phyloP scores from a whole-genome alignment of 2,888 invertebrate genomes.

The Scrobipalpa costella region DNA sequence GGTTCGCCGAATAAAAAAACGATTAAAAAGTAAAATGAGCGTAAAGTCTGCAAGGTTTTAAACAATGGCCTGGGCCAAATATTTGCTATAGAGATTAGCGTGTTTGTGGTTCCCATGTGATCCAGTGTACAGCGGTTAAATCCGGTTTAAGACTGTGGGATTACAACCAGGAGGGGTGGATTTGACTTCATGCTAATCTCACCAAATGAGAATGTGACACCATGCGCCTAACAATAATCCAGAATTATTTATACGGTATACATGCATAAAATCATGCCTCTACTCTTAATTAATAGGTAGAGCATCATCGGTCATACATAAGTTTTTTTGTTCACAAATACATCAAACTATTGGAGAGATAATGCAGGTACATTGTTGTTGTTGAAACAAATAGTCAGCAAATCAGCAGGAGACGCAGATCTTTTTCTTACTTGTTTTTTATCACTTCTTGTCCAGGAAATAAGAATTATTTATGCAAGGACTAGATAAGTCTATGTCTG shows the following conservation, averaged over 20 bases:
- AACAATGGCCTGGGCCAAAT: conserved; percentile 61
- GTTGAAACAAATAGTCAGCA: too few species aligned
- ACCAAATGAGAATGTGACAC: conserved; percentile 14
- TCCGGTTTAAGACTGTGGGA: conserved; percentile 26
- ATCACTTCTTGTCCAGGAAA: too few species aligned
- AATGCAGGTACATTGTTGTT: too few species aligned
- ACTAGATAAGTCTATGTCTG: neutral
- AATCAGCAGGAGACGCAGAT: too few species aligned
- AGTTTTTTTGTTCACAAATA: too few species aligned
- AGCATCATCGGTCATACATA: too few species aligned
- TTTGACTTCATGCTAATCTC: conserved; percentile 21
- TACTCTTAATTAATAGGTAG: too few species aligned
- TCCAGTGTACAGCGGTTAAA: conserved; percentile 39
- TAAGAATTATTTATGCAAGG: neutral
- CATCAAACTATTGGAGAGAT: too few species aligned
- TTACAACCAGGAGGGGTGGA: conserved; percentile 22
- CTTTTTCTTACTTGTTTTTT: too few species aligned
- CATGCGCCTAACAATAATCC: neutral
- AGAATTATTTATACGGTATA: neutral
- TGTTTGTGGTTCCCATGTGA: conserved; percentile 72
- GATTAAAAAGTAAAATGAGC: conserved; percentile 43
- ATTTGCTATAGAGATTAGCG: conserved; percentile 67
- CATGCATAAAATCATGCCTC: neutral
- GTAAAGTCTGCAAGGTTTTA: conserved; percentile 55
- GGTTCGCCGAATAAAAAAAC: conserved; percentile 39